phyloP scores from a whole-genome alignment of 2,797 vertebrate genomes.

The Darevskia nairensis region DNA sequence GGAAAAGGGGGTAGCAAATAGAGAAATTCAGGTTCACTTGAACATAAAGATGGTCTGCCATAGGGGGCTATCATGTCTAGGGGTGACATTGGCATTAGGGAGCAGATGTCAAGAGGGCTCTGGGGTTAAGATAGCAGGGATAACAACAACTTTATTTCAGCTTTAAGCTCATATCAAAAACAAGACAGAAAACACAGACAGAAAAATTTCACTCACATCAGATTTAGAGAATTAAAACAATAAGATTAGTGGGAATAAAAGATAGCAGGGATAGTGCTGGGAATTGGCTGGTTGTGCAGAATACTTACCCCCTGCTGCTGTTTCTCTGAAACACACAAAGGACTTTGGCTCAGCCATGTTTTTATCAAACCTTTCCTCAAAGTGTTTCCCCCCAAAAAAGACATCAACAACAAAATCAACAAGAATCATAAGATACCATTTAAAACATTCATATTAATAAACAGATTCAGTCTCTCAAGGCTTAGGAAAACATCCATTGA shows the following conservation, averaged over 20 bases:
- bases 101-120: background rate
- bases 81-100: background rate
- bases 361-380: too few species aligned
- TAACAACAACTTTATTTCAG: too few species aligned
- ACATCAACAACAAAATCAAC: too few species aligned
- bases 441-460: too few species aligned
- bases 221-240: too few species aligned
- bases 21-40: background rate
- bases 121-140: background rate
- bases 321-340: background rate
- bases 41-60: background rate
- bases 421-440: too few species aligned
- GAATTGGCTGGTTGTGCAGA: background rate
- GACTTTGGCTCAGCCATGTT: background rate
- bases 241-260: too few species aligned
- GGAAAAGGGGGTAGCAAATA: constrained; percentile 1
- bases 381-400: too few species aligned
- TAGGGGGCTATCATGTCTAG: background rate
- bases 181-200: too few species aligned
- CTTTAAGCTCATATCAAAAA: too few species aligned
- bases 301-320: background rate
- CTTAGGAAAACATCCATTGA: background rate
- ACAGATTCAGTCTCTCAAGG: too few species aligned
- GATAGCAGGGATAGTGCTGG: background rate
- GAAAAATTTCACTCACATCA: too few species aligned